Evolutionary conservation across 2,888 invertebrate species (phyloP), one percentile per base, ranked within the genome.

Genomic region (Andricus quercusramuli): DNA sequence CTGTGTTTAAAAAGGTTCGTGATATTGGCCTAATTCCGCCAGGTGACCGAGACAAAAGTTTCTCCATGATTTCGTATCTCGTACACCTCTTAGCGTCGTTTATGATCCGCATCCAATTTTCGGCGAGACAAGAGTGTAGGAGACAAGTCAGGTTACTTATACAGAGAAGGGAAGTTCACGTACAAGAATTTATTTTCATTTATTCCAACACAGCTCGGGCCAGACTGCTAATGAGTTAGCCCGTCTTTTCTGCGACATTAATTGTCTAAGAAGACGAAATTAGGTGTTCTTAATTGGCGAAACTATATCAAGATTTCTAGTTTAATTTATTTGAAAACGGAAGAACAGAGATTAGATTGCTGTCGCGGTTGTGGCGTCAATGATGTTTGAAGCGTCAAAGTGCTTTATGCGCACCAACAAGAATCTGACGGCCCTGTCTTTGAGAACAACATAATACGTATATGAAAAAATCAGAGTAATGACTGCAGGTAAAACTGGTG

Each of bases 271-370:
- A 51, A 51, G 90, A 90, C 89, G 85, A 86, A 89, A 91, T 91
- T 91, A 91, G 91, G 90, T 90, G 90, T 89, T 89, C 90, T 90
- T 90, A 91, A 91, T 92, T 91, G 92, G 90, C 90, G 89, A 56
- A 56, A 56, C n/a, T 11, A n/a, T 56, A n/a, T 56, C 56, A 56
- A 56, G n/a, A 3, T 56, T 3, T 56, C 9, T 56, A n/a, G 17
- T 47, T 17, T 17, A 17, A 47, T 47, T 17, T 47, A 47, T 17
- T 47, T 17, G 3, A 5, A 47, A 47, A 47, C 17, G 1, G 5
- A 5, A 17, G 5, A 17, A 47, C 6, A 17, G 6, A 6, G 17
- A 1, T 47, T 47, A 6, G 47, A 15, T 44, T 44, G 15, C 37
- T 37, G 37, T 37, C 8, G 9, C 13, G 41, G 13, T 11, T 41